Base-by-base conservation (phyloP, 2,888 invertebrate species). In the Biston betularia region DNA sequence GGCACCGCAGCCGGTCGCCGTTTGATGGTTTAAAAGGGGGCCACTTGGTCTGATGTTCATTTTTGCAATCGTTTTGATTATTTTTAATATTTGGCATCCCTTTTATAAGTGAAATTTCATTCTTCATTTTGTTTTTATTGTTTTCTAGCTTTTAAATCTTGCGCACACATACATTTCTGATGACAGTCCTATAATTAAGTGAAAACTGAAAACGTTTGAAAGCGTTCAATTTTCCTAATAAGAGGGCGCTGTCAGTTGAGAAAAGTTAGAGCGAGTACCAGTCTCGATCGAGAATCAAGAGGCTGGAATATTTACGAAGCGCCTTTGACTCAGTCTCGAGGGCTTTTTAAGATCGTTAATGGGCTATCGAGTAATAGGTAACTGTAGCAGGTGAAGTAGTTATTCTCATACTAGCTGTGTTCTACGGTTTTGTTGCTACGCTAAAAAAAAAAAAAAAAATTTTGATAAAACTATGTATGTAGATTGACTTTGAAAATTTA, bases 221-320 rank as follows among this genome's bases (percentile, higher is more conserved):
- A 66, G 38, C 65, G 65, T 69, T 69, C 67, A 69, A 67, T 69
- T 72, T 68, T 50, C 59, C 53, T 70, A 70, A 66, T 68, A 68
- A 66, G 65, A 65, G 68, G 66, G 67, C 52, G 54, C 67, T 62
- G 71, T 66, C 60, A 70, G 68, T 69, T 63, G 48, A 57, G 68
- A 72, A 70, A 72, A 70, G 65, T 72, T 72, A 55, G 4, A 45
- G 61, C 10, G 42, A 69, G 52, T 66, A 53, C 84, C 85, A 86
- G 86, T 88, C 80, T 75, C 83, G 83, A 89, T 89, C 83, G 86
- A 84, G 82, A 86, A 83, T 85, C 84, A 86, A 86, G 84, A 80
- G 81, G 80, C 79, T 85, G 91, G 89, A 91, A 91, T 90, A 91
- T 92, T 91, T 89, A 87, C 90, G 87, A 83, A 85, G 84, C 80